Conservation (phyloP, 2,113 vertebrate species). For the Hymenochirus boettgeri region DNA sequence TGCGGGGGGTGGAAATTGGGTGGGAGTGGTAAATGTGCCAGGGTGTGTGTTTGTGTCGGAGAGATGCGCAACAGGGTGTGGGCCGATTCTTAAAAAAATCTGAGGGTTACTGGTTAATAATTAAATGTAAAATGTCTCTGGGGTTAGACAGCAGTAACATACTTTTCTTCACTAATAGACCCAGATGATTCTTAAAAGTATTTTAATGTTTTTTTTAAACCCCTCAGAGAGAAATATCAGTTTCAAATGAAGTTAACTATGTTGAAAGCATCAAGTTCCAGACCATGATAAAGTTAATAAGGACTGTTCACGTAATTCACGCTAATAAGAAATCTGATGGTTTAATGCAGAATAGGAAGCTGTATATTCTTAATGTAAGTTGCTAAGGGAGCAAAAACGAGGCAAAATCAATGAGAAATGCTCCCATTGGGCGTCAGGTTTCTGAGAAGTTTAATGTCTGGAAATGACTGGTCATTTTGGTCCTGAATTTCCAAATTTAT, state of each 20-base stretch:
- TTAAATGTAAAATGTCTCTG: no score
- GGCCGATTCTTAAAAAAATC: no score
- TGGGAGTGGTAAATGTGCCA: no score
- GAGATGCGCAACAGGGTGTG: no score
- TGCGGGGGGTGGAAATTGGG: no score
- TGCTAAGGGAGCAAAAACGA: background rate
- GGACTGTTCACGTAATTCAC: background rate
- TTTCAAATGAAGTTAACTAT: background rate
- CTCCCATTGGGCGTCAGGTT: background rate
- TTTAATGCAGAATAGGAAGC: slow-evolving; percentile 4
- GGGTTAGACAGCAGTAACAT: background rate
- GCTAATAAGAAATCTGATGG: background rate
- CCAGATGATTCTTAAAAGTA: background rate
- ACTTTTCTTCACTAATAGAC: background rate
- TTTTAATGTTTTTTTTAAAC: background rate
- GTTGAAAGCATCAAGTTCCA: background rate
- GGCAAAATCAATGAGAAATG: background rate
- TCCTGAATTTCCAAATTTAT: no score
- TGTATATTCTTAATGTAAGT: background rate
- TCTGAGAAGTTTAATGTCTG: background rate
- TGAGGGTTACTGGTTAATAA: no score
- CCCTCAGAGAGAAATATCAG: slow-evolving; percentile 9
- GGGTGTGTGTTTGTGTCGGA: no score
- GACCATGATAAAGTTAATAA: background rate
- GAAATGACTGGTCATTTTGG: no score